phyloP scores from a whole-genome alignment of 2,113 vertebrate species.

The Cryptomyrus ogoouensis region DNA sequence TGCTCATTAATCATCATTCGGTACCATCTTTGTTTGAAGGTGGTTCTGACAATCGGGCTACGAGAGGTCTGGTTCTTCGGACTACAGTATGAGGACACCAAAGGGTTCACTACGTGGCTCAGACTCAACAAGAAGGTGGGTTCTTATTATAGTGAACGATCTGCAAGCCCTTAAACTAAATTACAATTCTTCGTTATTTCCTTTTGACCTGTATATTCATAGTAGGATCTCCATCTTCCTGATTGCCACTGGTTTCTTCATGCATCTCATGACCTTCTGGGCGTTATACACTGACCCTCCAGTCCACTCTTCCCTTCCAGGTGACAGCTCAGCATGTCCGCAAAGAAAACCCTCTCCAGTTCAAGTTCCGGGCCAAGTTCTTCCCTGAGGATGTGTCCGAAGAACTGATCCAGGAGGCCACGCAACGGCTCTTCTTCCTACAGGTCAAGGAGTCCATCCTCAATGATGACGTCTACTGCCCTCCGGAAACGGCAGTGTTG shows the following conservation, averaged over 20 bases:
- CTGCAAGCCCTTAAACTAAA: neutral
- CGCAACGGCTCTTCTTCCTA: slow-evolving; percentile 89
- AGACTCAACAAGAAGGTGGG: slow-evolving; percentile 93
- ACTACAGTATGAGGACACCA: slow-evolving; percentile 93
- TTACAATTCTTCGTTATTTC: neutral
- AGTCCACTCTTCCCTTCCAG: slow-evolving; percentile 47
- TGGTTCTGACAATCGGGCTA: slow-evolving; percentile 93
- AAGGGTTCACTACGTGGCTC: slow-evolving; percentile 91
- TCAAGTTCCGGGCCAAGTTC: slow-evolving; percentile 93
- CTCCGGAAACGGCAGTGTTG: slow-evolving; percentile 88
- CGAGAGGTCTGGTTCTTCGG: slow-evolving; percentile 97
- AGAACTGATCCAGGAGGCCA: slow-evolving; percentile 93
- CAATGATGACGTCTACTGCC: slow-evolving; percentile 94
- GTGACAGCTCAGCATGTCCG: slow-evolving; percentile 89
- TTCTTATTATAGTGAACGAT: neutral
- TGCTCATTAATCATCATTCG: neutral
- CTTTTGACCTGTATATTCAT: neutral
- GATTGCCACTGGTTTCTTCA: neutral
- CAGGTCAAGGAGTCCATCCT: slow-evolving; percentile 86
- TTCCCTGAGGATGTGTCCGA: slow-evolving; percentile 92
- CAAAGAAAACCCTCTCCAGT: slow-evolving; percentile 84
- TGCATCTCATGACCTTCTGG: no score
- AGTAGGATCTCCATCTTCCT: neutral
- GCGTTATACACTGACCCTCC: neutral
- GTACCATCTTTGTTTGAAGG: slow-evolving; percentile 52